Evolutionary conservation across 2,797 vertebrate species (phyloP).

Genomic region (Xerus rutilus): DNA sequence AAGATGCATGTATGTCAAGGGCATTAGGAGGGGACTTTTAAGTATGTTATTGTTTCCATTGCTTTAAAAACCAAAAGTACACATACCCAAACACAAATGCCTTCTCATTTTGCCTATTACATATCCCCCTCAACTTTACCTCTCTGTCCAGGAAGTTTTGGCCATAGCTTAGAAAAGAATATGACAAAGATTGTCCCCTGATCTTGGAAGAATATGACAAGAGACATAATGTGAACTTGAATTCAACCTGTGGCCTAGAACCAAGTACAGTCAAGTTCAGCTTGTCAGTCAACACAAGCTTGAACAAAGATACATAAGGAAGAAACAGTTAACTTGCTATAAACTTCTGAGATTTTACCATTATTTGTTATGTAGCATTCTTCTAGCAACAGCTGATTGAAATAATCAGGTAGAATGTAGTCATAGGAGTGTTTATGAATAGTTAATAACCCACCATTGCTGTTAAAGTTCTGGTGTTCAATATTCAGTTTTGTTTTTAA

Average conservation of each 20-base stretch:
- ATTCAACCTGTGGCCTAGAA: neutral
- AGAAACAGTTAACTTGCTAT: neutral
- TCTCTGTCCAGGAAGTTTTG: neutral
- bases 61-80: neutral
- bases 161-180: neutral
- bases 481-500: neutral
- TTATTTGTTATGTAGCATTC: neutral
- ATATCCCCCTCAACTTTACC: neutral
- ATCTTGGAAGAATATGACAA: neutral
- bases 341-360: neutral
- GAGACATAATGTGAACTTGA: neutral
- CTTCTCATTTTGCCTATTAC: neutral
- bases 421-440: neutral
- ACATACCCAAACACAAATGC: neutral
- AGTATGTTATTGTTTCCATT: neutral
- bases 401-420: constrained; percentile 6
- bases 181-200: neutral
- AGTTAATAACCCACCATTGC: neutral
- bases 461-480: neutral
- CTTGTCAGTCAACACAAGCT: neutral
- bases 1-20: neutral
- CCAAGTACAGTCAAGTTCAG: neutral
- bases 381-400: constrained; percentile 12
- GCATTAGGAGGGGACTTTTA: neutral
- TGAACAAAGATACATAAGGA: neutral